Evolutionary conservation across 2,113 vertebrate genomes (phyloP).

Genomic region (Rousettus leschenaultii): DNA sequence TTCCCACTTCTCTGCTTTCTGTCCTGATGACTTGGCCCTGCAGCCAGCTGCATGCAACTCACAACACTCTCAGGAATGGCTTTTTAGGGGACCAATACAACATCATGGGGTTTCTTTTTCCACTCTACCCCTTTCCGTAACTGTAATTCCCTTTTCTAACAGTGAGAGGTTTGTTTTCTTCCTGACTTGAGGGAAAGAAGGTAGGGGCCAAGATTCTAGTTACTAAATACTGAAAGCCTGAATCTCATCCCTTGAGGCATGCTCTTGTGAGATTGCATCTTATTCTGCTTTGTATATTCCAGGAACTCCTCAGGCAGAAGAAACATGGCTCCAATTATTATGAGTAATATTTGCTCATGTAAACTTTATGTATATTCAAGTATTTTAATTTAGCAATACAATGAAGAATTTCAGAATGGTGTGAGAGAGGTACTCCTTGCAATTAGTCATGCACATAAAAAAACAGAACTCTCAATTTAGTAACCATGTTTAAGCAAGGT

Average conservation of each 20-base stretch:
- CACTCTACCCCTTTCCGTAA: not conserved
- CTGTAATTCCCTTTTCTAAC: not conserved
- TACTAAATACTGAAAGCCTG: not conserved
- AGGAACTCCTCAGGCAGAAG: not conserved
- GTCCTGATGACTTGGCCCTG: too few relatives aligned
- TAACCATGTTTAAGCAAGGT: not conserved
- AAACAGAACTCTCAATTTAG: not conserved
- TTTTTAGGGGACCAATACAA: not conserved
- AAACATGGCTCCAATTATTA: not conserved
- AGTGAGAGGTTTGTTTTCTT: not conserved
- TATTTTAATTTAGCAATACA: not conserved
- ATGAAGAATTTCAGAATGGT: not conserved
- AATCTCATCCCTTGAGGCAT: fast-evolving
- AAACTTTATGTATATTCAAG: not conserved
- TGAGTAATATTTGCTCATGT: not conserved
- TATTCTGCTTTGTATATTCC: not conserved
- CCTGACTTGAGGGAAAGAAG: not conserved
- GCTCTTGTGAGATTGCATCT: not conserved
- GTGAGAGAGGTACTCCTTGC: not conserved
- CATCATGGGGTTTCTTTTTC: not conserved
- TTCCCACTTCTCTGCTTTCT: too few relatives aligned
- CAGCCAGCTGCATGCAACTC: too few relatives aligned
- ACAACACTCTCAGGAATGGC: too few relatives aligned
- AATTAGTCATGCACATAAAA: not conserved
- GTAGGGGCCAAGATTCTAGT: not conserved